Evolutionary conservation across 2,113 vertebrate genomes (phyloP).

Genomic region (Ornithorhynchus anatinus): DNA sequence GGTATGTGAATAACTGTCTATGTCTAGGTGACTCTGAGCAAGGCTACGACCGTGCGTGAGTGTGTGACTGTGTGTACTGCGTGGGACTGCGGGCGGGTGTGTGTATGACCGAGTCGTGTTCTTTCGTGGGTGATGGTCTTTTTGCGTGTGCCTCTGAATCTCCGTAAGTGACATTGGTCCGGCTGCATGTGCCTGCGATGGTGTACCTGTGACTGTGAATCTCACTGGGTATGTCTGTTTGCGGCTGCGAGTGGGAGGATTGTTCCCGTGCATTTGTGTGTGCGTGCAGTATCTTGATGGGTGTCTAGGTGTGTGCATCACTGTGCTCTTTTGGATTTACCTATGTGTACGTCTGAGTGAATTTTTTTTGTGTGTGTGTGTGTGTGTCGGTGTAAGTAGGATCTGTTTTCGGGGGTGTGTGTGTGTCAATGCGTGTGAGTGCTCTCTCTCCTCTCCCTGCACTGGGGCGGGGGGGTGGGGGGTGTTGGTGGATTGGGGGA

Average conservation of each 20-base stretch:
- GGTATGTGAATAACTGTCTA: too few species aligned
- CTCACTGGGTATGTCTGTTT: not conserved
- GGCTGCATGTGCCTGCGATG: not conserved
- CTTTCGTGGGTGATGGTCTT: too few species aligned
- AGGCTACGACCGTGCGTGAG: not conserved
- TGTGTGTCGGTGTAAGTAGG: not conserved
- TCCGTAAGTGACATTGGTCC: too few species aligned
- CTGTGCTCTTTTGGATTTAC: too few species aligned
- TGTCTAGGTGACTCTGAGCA: not conserved
- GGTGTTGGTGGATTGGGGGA: not conserved
- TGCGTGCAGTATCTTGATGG: too few species aligned
- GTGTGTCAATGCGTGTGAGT: too few species aligned
- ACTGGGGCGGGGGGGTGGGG: not conserved
- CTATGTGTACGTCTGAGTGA: slow-evolving; percentile 4
- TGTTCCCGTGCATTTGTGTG: not conserved
- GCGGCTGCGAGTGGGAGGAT: slow-evolving; percentile 2
- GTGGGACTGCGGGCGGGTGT: not conserved
- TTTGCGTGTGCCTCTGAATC: not conserved
- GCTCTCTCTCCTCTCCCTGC: too few species aligned
- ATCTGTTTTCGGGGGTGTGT: too few species aligned
- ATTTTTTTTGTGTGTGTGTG: not conserved
- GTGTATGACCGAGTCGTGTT: too few species aligned
- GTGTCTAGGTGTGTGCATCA: too few species aligned
- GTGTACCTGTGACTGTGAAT: not conserved
- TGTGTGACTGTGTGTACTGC: not conserved